Evolutionary conservation across 2,888 invertebrate genomes (phyloP).

Genomic region (Leucania comma): DNA sequence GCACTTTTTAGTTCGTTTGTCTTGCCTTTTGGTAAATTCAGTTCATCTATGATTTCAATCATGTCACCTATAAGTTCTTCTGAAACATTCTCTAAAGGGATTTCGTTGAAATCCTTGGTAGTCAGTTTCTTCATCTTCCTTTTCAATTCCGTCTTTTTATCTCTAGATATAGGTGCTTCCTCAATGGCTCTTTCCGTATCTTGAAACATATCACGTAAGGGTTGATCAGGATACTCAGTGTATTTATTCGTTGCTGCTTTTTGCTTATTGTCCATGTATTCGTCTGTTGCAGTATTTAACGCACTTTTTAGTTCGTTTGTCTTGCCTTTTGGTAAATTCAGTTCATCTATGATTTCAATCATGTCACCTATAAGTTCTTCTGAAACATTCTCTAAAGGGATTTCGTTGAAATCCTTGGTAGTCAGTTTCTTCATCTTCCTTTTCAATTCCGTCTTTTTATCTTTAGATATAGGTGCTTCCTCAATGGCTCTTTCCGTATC

Average conservation of each 20-base stretch:
- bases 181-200: background rate
- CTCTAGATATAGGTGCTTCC: background rate
- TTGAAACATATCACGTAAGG: background rate
- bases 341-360: constrained; percentile 17
- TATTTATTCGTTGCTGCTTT: too few species aligned
- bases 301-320: constrained; percentile 15
- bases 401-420: too few species aligned
- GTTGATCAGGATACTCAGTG: too few species aligned
- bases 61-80: constrained; percentile 25
- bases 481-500: background rate
- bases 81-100: background rate
- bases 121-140: background rate
- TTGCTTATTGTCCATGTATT: constrained; percentile 5
- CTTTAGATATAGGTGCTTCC: background rate
- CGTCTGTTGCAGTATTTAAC: constrained; percentile 7
- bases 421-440: background rate
- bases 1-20: constrained; percentile 2
- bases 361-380: constrained; percentile 8
- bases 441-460: background rate
- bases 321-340: constrained; percentile 17
- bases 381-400: too few species aligned
- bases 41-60: constrained; percentile 31
- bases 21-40: constrained; percentile 10
- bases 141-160: background rate
- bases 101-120: background rate